Conservation (phyloP, 2,888 invertebrate genomes). For the Lingula anatina region DNA sequence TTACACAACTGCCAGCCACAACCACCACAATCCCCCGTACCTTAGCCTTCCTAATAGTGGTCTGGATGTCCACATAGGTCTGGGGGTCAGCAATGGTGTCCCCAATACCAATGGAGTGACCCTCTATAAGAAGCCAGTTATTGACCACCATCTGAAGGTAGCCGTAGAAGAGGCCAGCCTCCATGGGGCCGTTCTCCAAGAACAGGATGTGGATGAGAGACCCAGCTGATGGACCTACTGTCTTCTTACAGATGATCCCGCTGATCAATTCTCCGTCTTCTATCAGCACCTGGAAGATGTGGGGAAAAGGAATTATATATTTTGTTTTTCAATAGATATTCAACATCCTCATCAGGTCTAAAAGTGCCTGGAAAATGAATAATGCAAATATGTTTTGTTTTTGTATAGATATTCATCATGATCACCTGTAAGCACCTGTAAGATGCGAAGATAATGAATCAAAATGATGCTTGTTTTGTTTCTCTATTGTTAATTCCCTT, state of each 20-base stretch:
- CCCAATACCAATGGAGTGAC: slow-evolving; percentile 68
- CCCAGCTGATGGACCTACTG: slow-evolving; percentile 94
- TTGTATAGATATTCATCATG: no score
- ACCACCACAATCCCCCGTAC: slow-evolving; percentile 14
- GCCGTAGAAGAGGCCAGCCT: slow-evolving; percentile 88
- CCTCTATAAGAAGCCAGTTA: slow-evolving; percentile 94
- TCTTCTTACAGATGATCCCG: slow-evolving; percentile 98
- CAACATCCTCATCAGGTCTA: no score
- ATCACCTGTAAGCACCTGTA: no score
- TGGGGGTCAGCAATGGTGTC: slow-evolving; percentile 99
- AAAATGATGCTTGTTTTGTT: no score
- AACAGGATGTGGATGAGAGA: slow-evolving; percentile 96
- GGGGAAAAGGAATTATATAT: no score
- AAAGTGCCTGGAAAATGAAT: no score
- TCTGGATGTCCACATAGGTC: slow-evolving; percentile 96
- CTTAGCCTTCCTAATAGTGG: slow-evolving; percentile 97
- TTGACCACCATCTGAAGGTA: slow-evolving; percentile 99
- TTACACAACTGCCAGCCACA: neutral
- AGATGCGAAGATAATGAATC: no score
- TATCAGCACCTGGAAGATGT: slow-evolving; percentile 68
- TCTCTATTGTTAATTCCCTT: no score
- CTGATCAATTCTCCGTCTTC: slow-evolving; percentile 96
- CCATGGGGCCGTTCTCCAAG: slow-evolving; percentile 93
- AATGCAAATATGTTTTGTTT: no score
- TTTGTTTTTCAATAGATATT: no score